Evolutionary conservation across 2,888 invertebrate species (phyloP), one percentile per base, ranked within the genome.

Genomic region (Candidula unifasciata): DNA sequence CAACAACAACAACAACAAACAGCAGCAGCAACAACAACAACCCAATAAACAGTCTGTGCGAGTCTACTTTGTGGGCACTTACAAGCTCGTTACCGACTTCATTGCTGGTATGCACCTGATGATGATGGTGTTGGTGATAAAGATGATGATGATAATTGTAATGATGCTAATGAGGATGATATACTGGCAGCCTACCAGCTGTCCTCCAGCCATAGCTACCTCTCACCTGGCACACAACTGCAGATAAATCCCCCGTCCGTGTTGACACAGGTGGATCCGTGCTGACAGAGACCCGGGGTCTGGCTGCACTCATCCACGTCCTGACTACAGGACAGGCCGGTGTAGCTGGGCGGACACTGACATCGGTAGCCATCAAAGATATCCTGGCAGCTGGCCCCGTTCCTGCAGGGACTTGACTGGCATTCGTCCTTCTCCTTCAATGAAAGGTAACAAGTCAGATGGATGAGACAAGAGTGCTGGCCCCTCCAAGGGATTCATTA

Each of bases 241-340:
- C 91, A 91, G 44, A 27, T 78, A 79, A 83, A 89, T 5, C 85
- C 78, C 8, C 89, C 88, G 21, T 85, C 66, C 1, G 80, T 76
- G 82, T 90, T 89, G 10, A 52, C 76, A 84, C 91, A 91, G 2
- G 86, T 89, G 3, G 88, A 90, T 5, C 86, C 87, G 66, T 90
- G 89, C 24, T 73, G 71, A 85, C 91, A 91, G 0, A 89, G 89
- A 16, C 52, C 21, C 16, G 85, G 18, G 27, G 60, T 69, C 5
- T 30, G 30, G 37, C 16, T 44, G 83, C 90, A 90, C 73, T 89
- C 89, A 78, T 89, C 85, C 21, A 89, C 85, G 64, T 89, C 88
- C 0, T 60, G 24, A 13, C 83, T 76, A 86, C 89, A 90, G 6
- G 83, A 44, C 27, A 21, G 64, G 3, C 89, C 90, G 54, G 85